phyloP scores from a whole-genome alignment of 92 coral and sea anemone species.

The Parazoanthus darwini region DNA sequence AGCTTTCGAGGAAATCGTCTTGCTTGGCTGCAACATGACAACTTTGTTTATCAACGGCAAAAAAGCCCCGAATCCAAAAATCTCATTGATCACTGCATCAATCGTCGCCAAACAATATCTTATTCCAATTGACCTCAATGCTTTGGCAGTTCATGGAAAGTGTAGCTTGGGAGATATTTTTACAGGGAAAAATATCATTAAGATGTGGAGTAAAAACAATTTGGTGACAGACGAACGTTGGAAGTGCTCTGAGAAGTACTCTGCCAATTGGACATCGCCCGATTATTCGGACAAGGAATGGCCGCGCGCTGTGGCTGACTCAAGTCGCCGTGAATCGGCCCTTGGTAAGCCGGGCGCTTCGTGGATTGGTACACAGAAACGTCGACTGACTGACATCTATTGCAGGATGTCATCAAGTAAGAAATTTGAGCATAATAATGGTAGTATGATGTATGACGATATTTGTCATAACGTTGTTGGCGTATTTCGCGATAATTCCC shows the following conservation, averaged over 20 bases:
- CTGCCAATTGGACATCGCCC: constrained; percentile 14
- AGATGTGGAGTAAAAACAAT: constrained; percentile 14
- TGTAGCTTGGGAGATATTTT: neutral
- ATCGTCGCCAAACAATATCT: neutral
- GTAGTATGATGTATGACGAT: no score
- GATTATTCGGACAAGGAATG: neutral
- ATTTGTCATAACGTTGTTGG: no score
- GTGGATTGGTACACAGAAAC: neutral
- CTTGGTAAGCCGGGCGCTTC: constrained; percentile 2
- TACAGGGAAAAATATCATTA: neutral
- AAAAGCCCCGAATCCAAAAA: no score
- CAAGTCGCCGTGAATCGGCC: neutral
- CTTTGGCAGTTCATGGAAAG: constrained; percentile 18
- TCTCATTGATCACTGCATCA: neutral
- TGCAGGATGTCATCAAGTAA: neutral
- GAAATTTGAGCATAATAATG: neutral
- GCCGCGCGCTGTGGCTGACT: neutral
- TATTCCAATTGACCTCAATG: neutral
- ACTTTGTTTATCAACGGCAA: constrained; percentile 16
- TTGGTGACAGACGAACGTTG: constrained; percentile 9
- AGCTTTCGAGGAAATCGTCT: neutral
- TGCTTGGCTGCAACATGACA: constrained; percentile 32
- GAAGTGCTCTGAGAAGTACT: neutral
- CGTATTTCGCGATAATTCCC: no score
- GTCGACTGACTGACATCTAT: neutral